Evolutionary conservation across 1,140 invertebrate species (phyloP).

Genomic region (Nylanderia fulva): DNA sequence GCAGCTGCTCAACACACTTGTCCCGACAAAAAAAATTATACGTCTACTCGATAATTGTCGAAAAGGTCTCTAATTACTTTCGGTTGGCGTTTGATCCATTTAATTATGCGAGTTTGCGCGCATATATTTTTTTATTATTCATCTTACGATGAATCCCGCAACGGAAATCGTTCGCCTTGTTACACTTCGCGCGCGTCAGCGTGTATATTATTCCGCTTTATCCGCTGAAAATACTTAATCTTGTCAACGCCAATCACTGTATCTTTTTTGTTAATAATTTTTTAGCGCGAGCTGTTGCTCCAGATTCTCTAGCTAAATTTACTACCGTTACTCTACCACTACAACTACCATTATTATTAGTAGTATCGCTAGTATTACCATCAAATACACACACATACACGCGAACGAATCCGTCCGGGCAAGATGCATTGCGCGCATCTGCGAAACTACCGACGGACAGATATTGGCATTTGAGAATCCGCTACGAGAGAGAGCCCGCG

Average conservation of each 20-base stretch:
- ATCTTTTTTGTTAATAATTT: background rate
- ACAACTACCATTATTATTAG: background rate
- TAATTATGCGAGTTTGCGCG: slow-evolving; percentile 25
- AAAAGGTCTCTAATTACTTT: slow-evolving; percentile 54
- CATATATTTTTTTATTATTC: slow-evolving; percentile 29
- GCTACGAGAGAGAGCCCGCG: background rate
- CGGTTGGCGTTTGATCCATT: slow-evolving; percentile 42
- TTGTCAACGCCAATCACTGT: too few species aligned
- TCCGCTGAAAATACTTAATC: slow-evolving; percentile 9
- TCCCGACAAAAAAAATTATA: slow-evolving; percentile 41
- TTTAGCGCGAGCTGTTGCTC: background rate
- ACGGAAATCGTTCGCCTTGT: background rate
- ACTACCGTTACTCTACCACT: background rate
- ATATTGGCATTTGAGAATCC: slow-evolving; percentile 57
- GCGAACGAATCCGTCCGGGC: slow-evolving; percentile 22
- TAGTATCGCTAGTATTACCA: background rate
- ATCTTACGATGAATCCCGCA: background rate
- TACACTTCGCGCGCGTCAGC: background rate
- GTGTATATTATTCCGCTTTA: background rate
- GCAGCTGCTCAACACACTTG: slow-evolving; percentile 40
- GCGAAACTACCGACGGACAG: slow-evolving; percentile 56
- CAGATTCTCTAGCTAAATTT: slow-evolving; percentile 41
- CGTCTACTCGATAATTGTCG: slow-evolving; percentile 56
- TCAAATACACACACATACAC: background rate
- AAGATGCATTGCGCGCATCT: slow-evolving; percentile 53